Base-by-base conservation (phyloP, 1,140 invertebrate genomes). In the Polyergus mexicanus region DNA sequence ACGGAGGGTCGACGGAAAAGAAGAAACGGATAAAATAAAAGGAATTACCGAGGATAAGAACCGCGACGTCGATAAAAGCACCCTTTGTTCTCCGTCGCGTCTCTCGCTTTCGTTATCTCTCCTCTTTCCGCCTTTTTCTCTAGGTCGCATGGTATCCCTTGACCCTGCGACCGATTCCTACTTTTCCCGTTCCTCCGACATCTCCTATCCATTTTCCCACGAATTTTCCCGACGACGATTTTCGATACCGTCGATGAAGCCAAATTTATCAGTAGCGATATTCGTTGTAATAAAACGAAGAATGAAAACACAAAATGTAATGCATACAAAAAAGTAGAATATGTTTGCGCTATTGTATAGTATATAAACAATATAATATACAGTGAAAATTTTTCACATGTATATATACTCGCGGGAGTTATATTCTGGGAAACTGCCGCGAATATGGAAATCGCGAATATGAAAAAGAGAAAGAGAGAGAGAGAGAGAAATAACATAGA, bases 41-140 rank as follows among this genome's bases (percentile, higher is more conserved):
- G 89, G 89, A 91, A 89, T 90, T 88, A 90, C 88, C 84, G 81
- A 63, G 89, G 88, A 90, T 90, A 90, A 90, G 88, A 90, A 90
- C 86, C 90, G 88, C 91, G 88, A 84, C 87, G 89, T 91, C 91
- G 92, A 92, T 92, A 92, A 92, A 92, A 92, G 91, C 89, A 91
- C 88, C 87, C 89, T 91, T 92, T 91, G 87, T 90, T 84, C 90
- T 89, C 86, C 2, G n/a, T 71, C 65, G 75, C 75, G 78, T 66
- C 72, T 60, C 74, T 78, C 10, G 54, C 16, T 56, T 44, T 71
- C 60, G 71, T 78, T 85, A 86, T 84, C 86, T 89, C 78, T 68
- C 68, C 41, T 13, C 25, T n/a, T 28, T 41, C 13, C 8, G 16
- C 83, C 60, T 78, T 44, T 68, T 19, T 35, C 75, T 38, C 10